These are phyloP conservation scores for Odontocerum albicorne DNA, from an alignment of 2,888 invertebrate species.

Conservation along the genomic window DNA sequence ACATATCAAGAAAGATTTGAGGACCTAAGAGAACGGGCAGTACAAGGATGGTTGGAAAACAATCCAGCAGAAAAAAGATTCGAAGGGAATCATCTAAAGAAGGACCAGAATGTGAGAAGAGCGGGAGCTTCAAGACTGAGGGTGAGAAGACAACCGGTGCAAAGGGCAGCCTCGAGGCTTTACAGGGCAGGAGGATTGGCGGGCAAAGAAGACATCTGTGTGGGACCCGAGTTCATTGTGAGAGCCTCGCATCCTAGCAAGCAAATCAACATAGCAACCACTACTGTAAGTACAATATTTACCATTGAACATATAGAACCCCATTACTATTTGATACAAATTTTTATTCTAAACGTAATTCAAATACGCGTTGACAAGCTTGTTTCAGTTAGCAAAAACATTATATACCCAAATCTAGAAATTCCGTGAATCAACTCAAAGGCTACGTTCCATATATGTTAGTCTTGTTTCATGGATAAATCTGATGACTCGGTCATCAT, in stretches of 20 bases:
- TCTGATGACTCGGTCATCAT: no score
- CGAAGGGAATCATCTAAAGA: neutral
- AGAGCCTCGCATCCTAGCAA: conserved; percentile 67
- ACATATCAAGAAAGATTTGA: conserved; percentile 34
- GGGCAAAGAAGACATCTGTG: conserved; percentile 49
- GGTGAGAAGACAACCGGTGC: conserved; percentile 65
- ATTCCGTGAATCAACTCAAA: no score
- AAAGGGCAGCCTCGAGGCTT: conserved; percentile 70
- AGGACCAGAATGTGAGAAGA: conserved; percentile 20
- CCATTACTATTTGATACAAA: no score
- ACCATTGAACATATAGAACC: no score
- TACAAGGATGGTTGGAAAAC: neutral
- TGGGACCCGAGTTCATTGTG: conserved; percentile 76
- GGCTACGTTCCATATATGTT: no score
- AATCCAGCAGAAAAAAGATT: neutral
- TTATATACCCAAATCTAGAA: no score
- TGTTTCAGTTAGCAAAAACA: no score
- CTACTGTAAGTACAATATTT: conserved; percentile 54
- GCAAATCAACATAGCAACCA: conserved; percentile 60
- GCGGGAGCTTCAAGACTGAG: conserved; percentile 38
- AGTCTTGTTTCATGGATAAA: no score
- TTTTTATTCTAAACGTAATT: no score
- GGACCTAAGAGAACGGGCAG: conserved; percentile 40
- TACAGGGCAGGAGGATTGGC: conserved; percentile 59
- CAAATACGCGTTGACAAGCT: no score